Percentiles rank a stretch among this genome's conserved stretches.
phyloP scores from a whole-genome alignment of 2,888 invertebrate species.

The Holacanthella duospinosa region DNA sequence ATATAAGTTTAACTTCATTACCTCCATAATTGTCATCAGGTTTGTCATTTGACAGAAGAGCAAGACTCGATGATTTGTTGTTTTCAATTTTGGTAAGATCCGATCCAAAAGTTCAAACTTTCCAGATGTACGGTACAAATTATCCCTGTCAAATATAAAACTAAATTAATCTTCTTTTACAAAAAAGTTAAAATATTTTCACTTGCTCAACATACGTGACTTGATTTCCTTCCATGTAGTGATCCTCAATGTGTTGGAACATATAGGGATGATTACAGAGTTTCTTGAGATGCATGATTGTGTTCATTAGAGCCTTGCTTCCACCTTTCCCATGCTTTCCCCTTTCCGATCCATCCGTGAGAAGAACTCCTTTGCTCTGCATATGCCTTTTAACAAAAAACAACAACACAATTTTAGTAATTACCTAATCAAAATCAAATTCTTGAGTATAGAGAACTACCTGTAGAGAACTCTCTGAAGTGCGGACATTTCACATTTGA shows the following conservation, averaged over 20 bases:
- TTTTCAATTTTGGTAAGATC: constrained; percentile 89
- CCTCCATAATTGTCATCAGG: constrained; percentile 94
- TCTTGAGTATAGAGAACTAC: too few species aligned
- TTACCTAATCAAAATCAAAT: too few species aligned
- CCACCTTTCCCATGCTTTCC: constrained; percentile 91
- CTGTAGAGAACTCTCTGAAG: constrained; percentile 87
- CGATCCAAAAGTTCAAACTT: constrained; percentile 96
- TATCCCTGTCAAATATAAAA: too few species aligned
- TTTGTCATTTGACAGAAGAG: constrained; percentile 99
- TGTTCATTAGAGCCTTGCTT: constrained; percentile 95
- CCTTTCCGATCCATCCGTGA: constrained; percentile 92
- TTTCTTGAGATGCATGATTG: constrained; percentile 95
- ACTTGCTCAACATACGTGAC: constrained; percentile 15
- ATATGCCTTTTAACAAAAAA: constrained; percentile 62
- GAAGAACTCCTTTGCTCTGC: constrained; percentile 89
- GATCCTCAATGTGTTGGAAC: constrained; percentile 97
- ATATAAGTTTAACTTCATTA: background rate
- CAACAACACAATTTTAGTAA: too few species aligned
- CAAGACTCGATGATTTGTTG: constrained; percentile 83
- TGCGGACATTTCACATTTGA: constrained; percentile 98
- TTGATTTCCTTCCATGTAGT: constrained; percentile 62
- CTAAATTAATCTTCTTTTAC: too few species aligned
- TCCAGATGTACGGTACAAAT: constrained; percentile 85
- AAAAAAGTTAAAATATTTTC: too few species aligned
- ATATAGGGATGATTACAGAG: constrained; percentile 99